Conservation (phyloP, 2,888 invertebrate genomes). For the Drosophila atripex region DNA sequence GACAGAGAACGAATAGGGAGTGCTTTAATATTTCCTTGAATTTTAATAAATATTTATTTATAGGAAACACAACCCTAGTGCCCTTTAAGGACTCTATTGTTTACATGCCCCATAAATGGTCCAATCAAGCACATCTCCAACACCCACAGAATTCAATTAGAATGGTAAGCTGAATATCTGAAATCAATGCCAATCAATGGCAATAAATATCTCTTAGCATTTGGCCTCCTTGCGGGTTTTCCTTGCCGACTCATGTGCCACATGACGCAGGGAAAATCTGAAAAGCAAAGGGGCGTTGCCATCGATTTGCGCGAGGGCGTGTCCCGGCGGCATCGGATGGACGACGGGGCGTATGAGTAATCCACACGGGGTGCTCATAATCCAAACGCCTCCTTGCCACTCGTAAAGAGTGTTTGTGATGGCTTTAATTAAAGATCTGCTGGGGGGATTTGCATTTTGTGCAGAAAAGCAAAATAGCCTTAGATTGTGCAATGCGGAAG, state of each 20-base stretch:
- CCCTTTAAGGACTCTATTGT: neutral
- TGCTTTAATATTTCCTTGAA: neutral
- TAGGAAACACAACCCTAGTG: too few species aligned
- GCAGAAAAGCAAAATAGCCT: constrained; percentile 3
- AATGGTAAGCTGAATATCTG: constrained; percentile 10
- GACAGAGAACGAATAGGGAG: neutral
- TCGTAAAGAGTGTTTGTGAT: constrained; percentile 25
- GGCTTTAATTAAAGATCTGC: constrained; percentile 66
- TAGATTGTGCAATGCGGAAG: constrained; percentile 69
- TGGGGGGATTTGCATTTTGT: constrained; percentile 46
- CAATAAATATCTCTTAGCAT: constrained; percentile 39
- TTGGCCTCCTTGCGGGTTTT: constrained; percentile 31
- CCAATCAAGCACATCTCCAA: constrained; percentile 21
- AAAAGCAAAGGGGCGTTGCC: constrained; percentile 28
- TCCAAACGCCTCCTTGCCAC: constrained; percentile 52
- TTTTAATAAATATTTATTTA: too few species aligned
- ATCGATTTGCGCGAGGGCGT: constrained; percentile 36
- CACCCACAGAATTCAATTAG: constrained; percentile 16
- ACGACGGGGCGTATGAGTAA: constrained; percentile 71
- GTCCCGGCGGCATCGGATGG: constrained; percentile 4
- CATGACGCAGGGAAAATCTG: constrained; percentile 31
- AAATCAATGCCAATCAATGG: constrained; percentile 30
- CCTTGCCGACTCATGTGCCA: constrained; percentile 33
- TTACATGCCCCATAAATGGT: constrained; percentile 16
- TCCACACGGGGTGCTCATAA: constrained; percentile 48